Evolutionary conservation across 2,888 invertebrate genomes (phyloP).

Genomic region (Synanthedon formicaeformis): DNA sequence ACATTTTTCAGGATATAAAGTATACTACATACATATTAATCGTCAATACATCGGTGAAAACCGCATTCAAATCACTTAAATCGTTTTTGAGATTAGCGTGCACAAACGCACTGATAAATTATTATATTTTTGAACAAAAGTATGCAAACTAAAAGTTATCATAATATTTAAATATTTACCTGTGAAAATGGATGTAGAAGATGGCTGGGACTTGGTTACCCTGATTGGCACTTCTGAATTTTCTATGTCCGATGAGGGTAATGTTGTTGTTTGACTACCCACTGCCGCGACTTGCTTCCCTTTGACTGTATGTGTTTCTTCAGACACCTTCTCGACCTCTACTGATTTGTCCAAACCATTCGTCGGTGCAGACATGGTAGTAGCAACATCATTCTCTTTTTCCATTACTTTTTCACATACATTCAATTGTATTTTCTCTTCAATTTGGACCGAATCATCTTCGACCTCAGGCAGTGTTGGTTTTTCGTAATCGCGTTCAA

Average conservation of each 20-base stretch:
- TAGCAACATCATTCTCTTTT: neutral
- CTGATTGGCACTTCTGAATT: neutral
- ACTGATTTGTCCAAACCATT: neutral
- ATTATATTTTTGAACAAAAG: too few relatives aligned
- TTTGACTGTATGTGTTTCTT: neutral
- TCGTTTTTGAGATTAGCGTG: too few relatives aligned
- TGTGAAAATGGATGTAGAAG: neutral
- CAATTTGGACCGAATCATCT: constrained; percentile 7
- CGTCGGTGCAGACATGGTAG: neutral
- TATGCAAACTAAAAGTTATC: too few relatives aligned
- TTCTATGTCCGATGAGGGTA: constrained; percentile 3
- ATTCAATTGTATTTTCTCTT: neutral
- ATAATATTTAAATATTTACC: neutral
- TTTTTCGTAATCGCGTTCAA: neutral
- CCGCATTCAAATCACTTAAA: too few relatives aligned
- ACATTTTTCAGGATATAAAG: too few relatives aligned
- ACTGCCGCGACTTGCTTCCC: neutral
- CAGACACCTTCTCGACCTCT: neutral
- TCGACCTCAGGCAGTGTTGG: constrained; percentile 9
- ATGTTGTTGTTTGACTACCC: neutral
- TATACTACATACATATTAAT: too few relatives aligned
- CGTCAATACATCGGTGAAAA: too few relatives aligned
- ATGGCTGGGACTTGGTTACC: neutral
- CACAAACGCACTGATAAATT: too few relatives aligned
- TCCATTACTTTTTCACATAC: neutral